phyloP scores from a whole-genome alignment of 1,140 invertebrate species.

The Sinonovacula constricta region DNA sequence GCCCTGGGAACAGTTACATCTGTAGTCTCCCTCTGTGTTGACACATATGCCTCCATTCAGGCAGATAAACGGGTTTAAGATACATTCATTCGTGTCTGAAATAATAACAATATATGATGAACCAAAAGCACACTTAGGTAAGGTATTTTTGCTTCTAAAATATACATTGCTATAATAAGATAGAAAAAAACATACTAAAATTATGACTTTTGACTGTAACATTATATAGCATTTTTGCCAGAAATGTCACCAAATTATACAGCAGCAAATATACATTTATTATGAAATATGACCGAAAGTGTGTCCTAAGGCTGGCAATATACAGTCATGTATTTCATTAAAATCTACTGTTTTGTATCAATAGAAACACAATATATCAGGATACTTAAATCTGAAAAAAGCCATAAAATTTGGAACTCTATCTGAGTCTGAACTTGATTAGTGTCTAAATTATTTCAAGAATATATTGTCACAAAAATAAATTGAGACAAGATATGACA shows the following conservation, averaged over 20 bases:
- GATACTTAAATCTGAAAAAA: too few species aligned
- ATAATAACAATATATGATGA: background rate
- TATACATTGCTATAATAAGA: background rate
- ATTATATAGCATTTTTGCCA: background rate
- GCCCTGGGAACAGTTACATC: conserved; percentile 92
- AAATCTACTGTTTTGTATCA: too few species aligned
- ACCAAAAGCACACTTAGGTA: background rate
- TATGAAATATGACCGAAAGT: background rate
- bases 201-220: background rate
- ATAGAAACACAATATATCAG: too few species aligned
- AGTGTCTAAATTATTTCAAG: too few species aligned
- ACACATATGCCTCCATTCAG: conserved; percentile 84
- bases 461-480: too few species aligned
- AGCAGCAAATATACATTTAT: background rate
- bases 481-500: too few species aligned
- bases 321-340: too few species aligned
- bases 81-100: conserved; percentile 71
- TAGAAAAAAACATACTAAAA: background rate
- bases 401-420: too few species aligned
- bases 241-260: background rate
- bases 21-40: conserved; percentile 85
- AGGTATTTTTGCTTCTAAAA: background rate
- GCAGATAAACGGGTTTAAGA: conserved; percentile 80
- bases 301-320: too few species aligned
- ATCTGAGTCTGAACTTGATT: too few species aligned